A percentile compares a stretch with the other conserved stretches of the same genome.
Conservation (phyloP, 2,888 invertebrate species). For the Lasioglossum oenotherae region DNA sequence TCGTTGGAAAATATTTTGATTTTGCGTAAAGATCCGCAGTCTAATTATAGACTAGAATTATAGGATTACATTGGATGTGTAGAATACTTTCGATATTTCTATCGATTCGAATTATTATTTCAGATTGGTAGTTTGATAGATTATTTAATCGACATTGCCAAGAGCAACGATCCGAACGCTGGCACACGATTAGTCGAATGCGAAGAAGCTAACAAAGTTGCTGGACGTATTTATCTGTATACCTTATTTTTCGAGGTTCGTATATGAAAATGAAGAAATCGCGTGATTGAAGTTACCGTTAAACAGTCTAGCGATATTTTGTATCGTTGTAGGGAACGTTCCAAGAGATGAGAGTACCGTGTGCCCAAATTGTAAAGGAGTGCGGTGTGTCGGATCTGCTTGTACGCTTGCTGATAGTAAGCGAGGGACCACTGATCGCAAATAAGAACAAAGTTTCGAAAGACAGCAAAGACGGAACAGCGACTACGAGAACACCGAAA, state of each 20-base stretch:
- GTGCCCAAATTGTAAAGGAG: conserved; percentile 86
- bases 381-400: conserved; percentile 80
- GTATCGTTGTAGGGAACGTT: conserved; percentile 80
- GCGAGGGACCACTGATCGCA: conserved; percentile 79
- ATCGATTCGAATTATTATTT: not conserved
- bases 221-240: conserved; percentile 88
- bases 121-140: conserved; percentile 79
- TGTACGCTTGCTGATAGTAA: conserved; percentile 82
- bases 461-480: conserved; percentile 73
- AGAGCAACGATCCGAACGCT: conserved; percentile 78
- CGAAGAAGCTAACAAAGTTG: conserved; percentile 84
- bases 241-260: conserved; percentile 89
- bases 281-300: not conserved
- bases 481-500: conserved; percentile 86
- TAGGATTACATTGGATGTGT: not conserved
- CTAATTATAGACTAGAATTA: too few relatives aligned
- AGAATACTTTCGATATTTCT: not conserved
- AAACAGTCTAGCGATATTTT: not conserved
- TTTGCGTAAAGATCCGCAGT: too few relatives aligned
- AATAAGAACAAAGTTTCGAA: conserved; percentile 64
- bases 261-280: not conserved
- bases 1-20: too few relatives aligned
- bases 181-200: conserved; percentile 80
- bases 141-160: conserved; percentile 78
- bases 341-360: conserved; percentile 88